Conservation (phyloP, 2,888 invertebrate species). For the Diarsia brunnea region DNA sequence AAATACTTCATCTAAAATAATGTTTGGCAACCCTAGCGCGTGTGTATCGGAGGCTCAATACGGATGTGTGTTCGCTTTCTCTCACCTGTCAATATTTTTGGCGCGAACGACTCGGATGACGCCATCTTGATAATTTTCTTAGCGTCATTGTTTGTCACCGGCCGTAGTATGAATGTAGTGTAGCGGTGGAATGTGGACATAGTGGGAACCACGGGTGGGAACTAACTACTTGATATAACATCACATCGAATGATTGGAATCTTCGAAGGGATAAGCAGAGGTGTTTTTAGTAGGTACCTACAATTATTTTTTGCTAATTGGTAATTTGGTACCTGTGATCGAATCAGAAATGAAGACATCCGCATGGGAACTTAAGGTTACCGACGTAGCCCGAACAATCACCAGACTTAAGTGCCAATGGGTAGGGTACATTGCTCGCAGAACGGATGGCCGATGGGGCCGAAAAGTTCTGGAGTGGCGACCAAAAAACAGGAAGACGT, state of each 20-base stretch:
- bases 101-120: slow-evolving; percentile 57
- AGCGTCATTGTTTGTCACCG: slow-evolving; percentile 20
- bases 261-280: neutral
- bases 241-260: too few species aligned
- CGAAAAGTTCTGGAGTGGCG: too few species aligned
- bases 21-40: neutral
- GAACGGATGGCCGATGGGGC: too few species aligned
- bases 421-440: too few species aligned
- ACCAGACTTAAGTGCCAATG: too few species aligned
- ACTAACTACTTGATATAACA: neutral
- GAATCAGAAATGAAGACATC: too few species aligned
- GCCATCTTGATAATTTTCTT: slow-evolving; percentile 37
- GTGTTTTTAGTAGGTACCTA: neutral
- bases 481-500: too few species aligned
- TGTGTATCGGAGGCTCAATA: slow-evolving; percentile 37
- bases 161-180: neutral
- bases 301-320: too few species aligned
- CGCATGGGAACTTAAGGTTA: too few species aligned
- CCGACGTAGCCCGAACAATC: too few species aligned
- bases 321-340: too few species aligned
- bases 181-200: neutral
- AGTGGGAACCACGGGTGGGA: neutral
- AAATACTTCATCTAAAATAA: too few species aligned
- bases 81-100: slow-evolving; percentile 65
- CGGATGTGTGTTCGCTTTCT: slow-evolving; percentile 60